A percentile compares a stretch with the other conserved stretches of the same genome.
Conservation (phyloP, 2,797 vertebrate genomes). For the Tragelaphus oryx region DNA sequence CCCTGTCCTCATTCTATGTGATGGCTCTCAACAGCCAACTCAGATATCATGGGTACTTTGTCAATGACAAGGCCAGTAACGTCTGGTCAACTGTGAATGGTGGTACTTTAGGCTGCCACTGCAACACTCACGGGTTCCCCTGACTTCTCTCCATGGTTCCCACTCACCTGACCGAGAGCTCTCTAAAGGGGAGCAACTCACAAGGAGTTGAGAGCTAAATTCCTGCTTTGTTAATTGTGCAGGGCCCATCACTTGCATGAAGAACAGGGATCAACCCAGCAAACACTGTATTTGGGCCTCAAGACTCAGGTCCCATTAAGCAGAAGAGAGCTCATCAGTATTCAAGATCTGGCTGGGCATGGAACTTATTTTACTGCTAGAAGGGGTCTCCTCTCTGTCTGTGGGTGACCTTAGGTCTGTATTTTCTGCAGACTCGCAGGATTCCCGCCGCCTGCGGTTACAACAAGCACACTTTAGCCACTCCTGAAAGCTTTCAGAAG, state of each 20-base stretch:
- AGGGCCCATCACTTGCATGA: slow-evolving; percentile 53
- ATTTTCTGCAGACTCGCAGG: slow-evolving; percentile 69
- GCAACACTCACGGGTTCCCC: neutral
- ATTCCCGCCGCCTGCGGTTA: slow-evolving; percentile 71
- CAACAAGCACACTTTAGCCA: slow-evolving; percentile 87
- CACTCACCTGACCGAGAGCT: neutral
- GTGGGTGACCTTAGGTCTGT: slow-evolving; percentile 68
- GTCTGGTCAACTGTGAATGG: neutral
- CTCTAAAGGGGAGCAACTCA: slow-evolving; percentile 35
- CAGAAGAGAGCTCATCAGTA: slow-evolving; percentile 77
- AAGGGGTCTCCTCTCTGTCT: slow-evolving; percentile 69
- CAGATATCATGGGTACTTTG: neutral
- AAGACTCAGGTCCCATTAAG: slow-evolving; percentile 67
- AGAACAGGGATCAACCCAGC: slow-evolving; percentile 54
- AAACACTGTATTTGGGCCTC: slow-evolving; percentile 28
- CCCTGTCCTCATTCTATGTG: slow-evolving; percentile 4
- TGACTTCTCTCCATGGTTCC: slow-evolving; percentile 25
- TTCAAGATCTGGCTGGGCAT: slow-evolving; percentile 78
- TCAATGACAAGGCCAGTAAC: slow-evolving; percentile 24
- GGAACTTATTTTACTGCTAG: slow-evolving; percentile 72
- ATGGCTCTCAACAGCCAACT: slow-evolving; percentile 14
- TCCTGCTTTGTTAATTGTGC: slow-evolving; percentile 35
- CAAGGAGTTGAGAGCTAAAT: slow-evolving; percentile 29
- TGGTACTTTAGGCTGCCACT: neutral
- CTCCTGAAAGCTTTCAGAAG: slow-evolving; percentile 86